Base-by-base conservation (phyloP, 2,113 vertebrate genomes). In the Spilogale gracilis region DNA sequence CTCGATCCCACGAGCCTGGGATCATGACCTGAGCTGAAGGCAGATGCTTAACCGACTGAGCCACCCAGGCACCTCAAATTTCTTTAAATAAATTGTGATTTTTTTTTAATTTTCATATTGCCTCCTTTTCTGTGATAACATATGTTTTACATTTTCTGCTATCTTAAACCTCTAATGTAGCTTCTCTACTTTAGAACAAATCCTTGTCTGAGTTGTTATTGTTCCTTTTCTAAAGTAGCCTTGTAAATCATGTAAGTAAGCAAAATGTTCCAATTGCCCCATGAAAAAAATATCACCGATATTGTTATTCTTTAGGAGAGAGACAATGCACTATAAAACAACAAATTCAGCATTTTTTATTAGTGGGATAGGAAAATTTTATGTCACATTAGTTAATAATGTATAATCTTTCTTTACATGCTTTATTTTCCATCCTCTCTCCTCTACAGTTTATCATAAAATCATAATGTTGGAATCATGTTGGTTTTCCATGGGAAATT, bases 351-450 rank as follows among this genome's bases (percentile, higher is more conserved):
- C 30, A 13, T 61, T 74, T 25, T 89, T 80, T 60, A 27, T 78
- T 91, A 45, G 48, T 89, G 60, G 8, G 16, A 86, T 89, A 48
- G 85, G 21, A 85, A n/a, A 16, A 86, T 9, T 95, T 73, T 38
- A 60, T 54, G 84, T 45, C 32, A 50, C 27, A 52, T 86, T 58
- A 52, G 54, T 96, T 92, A 91, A 90, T 82, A 27, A 79, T 54
- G 30, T 71, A 14, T 78, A 76, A 54, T 80, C 43, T 88, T 58
- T 81, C 65, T 63, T 91, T 87, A 94, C 89, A 81, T 76, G 85
- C 25, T 89, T 89, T 89, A 45, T 65, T 91, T 91, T 50, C 32
- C 67, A 67, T 52, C 1, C 7, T 2, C 13, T 86, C 5, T 88
- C 43, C 18, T 50, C 30, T 32, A 79, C 25, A 87, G 63, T 38